Conservation (phyloP, 2,888 invertebrate species). For the Antheraea yamamai region DNA sequence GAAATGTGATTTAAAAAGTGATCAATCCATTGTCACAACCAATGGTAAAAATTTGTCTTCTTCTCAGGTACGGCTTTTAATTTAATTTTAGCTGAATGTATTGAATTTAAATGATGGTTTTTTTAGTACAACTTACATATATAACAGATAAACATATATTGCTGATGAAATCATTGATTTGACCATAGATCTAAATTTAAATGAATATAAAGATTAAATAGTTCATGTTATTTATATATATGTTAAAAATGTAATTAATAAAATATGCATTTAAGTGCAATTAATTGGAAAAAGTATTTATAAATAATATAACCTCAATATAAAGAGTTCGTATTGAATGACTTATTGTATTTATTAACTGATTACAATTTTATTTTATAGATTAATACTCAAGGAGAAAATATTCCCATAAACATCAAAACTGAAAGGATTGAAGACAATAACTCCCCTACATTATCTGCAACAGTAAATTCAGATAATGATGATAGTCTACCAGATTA, state of each 20-base stretch:
- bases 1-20: conserved; percentile 59
- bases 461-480: conserved; percentile 62
- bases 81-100: background rate
- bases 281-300: background rate
- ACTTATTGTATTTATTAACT: background rate
- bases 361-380: conserved; percentile 34
- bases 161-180: no score
- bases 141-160: no score
- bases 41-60: conserved; percentile 64
- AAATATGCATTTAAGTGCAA: no score
- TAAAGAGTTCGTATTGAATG: background rate
- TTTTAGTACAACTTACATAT: no score
- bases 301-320: background rate
- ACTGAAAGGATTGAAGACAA: conserved; percentile 67
- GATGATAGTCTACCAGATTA: conserved; percentile 77
- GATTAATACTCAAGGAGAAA: conserved; percentile 56
- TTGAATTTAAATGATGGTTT: background rate
- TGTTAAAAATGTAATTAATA: background rate
- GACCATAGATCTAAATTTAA: background rate
- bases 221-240: no score
- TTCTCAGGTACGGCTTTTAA: conserved; percentile 51
- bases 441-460: conserved; percentile 52
- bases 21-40: conserved; percentile 50
- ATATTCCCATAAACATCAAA: conserved; percentile 67
- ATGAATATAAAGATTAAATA: background rate